Base-by-base conservation (phyloP, 30 jellyfish, hydroid and myxozoan species). In the Mastigias papua region DNA sequence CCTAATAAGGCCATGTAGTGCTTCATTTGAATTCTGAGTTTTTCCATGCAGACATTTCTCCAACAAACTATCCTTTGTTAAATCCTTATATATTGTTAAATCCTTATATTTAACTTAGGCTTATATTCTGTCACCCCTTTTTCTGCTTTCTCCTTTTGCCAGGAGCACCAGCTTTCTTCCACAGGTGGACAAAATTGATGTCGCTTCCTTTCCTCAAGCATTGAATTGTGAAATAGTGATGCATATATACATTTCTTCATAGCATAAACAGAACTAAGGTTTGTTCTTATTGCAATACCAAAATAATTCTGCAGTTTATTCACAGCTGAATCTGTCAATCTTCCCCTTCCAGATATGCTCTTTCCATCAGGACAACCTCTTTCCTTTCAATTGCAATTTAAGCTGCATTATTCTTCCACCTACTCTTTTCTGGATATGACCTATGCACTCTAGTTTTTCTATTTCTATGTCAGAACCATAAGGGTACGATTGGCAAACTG, bases 11-110 rank as follows among this genome's bases (percentile, higher is more conserved):
- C 60, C 34, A 76, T 86, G 66, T 21, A 58, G 48, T 25, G 84
- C 48, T 22, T 86, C 90, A 33, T 86, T 75, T 32, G 75, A 37
- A 34, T 86, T 86, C 62, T 86, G 95, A 16, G 91, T 87, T n/a
- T 63, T 26, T 1, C 91, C 90, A 69, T 87, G 91, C 23, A 87
- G 60, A 60, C 96, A 87, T 61, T 69, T 75, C 2, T 46, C 28
- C 0, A 77, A 68, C 35, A 76, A 21, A 21, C 26, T 21, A 1
- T 72, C 86, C 16, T 76, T 61, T 37, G 76, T 66, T 48, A 83
- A 42, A 22, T 48, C 48, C 70, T 83, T 51, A 71, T 1, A 87
- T 8, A 87, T 65, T 64, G 96, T 86, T 62, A 28, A 0, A 1
- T 75, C 58, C 35, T 92, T 10, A 63, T 63, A 25, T 17, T 25